Conservation (phyloP, 2,797 vertebrate species). For the Ptychobarbus kaznakovi region DNA sequence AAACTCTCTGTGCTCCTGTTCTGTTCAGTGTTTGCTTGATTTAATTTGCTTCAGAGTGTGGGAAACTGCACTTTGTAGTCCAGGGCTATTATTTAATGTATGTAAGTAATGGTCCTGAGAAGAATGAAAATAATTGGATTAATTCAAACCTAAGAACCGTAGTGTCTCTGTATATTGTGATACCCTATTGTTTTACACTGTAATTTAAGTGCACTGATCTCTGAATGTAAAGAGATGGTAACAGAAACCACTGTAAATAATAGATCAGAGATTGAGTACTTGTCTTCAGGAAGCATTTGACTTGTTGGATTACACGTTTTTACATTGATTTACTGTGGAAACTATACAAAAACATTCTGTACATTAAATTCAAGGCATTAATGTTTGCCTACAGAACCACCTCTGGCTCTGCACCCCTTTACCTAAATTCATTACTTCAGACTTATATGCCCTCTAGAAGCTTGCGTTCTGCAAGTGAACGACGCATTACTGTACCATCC, state of each 20-base stretch:
- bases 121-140: neutral
- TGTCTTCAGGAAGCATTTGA: slow-evolving; percentile 10
- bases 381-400: no score
- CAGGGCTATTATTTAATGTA: neutral
- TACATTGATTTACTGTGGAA: neutral
- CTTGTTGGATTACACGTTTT: slow-evolving; percentile 21
- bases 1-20: slow-evolving; percentile 16
- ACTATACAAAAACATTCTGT: neutral
- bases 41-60: slow-evolving; percentile 58
- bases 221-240: slow-evolving; percentile 5
- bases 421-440: no score
- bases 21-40: slow-evolving; percentile 37
- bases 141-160: neutral
- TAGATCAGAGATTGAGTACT: neutral
- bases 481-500: no score
- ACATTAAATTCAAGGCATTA: neutral
- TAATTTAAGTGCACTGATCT: slow-evolving; percentile 29
- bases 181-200: slow-evolving; percentile 19
- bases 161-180: slow-evolving; percentile 13
- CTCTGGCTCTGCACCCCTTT: no score
- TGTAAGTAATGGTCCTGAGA: neutral
- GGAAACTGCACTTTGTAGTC: slow-evolving; percentile 30
- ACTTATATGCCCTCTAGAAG: no score
- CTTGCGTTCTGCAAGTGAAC: no score
- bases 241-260: slow-evolving; percentile 19